Base-by-base conservation (phyloP, 2,888 invertebrate species). In the Drosophila mercatorum region DNA sequence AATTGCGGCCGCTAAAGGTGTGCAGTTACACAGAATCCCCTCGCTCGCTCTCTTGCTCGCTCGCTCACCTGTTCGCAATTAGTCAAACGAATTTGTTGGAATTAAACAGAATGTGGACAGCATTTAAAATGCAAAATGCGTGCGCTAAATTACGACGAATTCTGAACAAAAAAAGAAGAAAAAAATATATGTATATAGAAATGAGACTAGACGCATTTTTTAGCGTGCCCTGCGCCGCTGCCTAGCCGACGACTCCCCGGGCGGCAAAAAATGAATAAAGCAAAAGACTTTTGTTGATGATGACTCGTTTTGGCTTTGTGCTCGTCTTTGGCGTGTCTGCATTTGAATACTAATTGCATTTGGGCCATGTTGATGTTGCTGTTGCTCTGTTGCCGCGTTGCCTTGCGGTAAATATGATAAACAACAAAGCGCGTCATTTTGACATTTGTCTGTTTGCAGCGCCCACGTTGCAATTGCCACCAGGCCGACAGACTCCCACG, bases 71-170 rank as follows among this genome's bases (percentile, higher is more conserved):
- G 71, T 80, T 74, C 83, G 87, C 91, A 91, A 91, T 91, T 91
- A 91, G 90, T 91, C 91, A 91, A 88, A 89, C 87, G 79, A 83
- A 88, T 88, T 86, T 81, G 85, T 72, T 70, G 77, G 78, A 91
- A 90, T 92, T 91, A 92, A 90, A 86, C 90, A 89, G 91, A 91
- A 91, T 83, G 84, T 62, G 51, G 51, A 31, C 53, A 40, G 53
- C 65, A 63, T 77, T 92, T 89, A 84, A 90, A 91, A 91, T 91
- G 91, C 91, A 90, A 91, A 92, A 92, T 91, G 91, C 91, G 91
- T 91, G 86, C 91, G 85, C 86, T 91, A 90, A 91, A 91, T 92
- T 92, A 92, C 89, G 68, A 83, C 83, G 91, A 91, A 91, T 83
- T 81, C 75, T 72, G 78, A 83, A 73, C 6, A 58, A 17, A 46